phyloP scores from a whole-genome alignment of 2,797 vertebrate species.

The Coregonus sp. region DNA sequence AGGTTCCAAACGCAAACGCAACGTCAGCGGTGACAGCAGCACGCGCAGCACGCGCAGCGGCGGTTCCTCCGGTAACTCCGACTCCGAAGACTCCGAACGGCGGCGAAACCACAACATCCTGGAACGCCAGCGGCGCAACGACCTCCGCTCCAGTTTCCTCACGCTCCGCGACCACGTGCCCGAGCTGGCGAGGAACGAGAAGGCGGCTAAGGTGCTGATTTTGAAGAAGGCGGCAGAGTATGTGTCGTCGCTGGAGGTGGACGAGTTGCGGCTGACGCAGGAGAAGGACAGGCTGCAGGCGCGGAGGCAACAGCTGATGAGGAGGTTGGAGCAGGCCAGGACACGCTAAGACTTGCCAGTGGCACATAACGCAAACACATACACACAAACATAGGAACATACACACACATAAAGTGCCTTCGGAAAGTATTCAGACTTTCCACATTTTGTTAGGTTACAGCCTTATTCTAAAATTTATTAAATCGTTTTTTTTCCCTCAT shows the following conservation, averaged over 20 bases:
- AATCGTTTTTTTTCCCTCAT: too few relatives aligned
- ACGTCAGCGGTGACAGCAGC: conserved; percentile 62
- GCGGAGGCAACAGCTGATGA: conserved; percentile 88
- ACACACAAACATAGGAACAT: conserved; percentile 47
- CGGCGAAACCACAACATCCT: conserved; percentile 97
- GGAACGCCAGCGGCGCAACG: conserved; percentile 95
- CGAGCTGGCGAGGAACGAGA: conserved; percentile 93
- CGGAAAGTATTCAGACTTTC: too few relatives aligned
- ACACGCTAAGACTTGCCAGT: conserved; percentile 82
- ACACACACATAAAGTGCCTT: neutral
- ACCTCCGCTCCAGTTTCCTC: conserved; percentile 95
- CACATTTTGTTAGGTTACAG: too few relatives aligned
- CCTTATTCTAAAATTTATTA: too few relatives aligned
- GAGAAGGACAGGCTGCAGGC: conserved; percentile 90
- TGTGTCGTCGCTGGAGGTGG: conserved; percentile 86
- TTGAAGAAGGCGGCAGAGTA: conserved; percentile 97
- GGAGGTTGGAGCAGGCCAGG: conserved; percentile 87
- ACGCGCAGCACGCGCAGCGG: conserved; percentile 65
- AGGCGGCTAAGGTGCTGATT: conserved; percentile 98
- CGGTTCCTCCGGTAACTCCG: conserved; percentile 76
- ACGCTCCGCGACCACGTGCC: conserved; percentile 95
- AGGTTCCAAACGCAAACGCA: conserved; percentile 63
- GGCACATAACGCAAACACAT: conserved; percentile 34
- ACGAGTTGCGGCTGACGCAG: conserved; percentile 85
- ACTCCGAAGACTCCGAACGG: conserved; percentile 96